Conservation (phyloP, 1,140 invertebrate species). For the Diabrotica virgifera region DNA sequence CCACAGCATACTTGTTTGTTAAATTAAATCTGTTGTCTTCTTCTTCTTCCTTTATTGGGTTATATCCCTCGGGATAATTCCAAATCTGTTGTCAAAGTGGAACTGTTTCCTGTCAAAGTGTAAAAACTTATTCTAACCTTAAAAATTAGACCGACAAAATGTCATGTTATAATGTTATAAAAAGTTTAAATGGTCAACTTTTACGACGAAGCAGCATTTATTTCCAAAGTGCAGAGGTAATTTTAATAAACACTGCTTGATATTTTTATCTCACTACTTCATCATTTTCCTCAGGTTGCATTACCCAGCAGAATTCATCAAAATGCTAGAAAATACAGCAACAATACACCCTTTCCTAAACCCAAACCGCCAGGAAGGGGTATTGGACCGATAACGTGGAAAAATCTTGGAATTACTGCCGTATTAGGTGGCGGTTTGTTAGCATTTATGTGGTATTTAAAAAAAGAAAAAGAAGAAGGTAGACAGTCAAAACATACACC, state of each 20-base stretch:
- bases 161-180: neutral
- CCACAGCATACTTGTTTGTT: too few relatives aligned
- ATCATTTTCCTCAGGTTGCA: too few relatives aligned
- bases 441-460: constrained; percentile 73
- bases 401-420: constrained; percentile 62
- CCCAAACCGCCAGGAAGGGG: constrained; percentile 23
- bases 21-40: too few relatives aligned
- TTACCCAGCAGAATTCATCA: too few relatives aligned
- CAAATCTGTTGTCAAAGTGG: too few relatives aligned
- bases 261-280: neutral
- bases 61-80: too few relatives aligned
- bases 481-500: constrained; percentile 16
- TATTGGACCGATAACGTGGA: constrained; percentile 73
- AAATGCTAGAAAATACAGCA: constrained; percentile 5
- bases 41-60: too few relatives aligned
- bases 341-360: constrained; percentile 10
- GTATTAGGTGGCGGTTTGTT: constrained; percentile 63
- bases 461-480: constrained; percentile 70
- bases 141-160: neutral
- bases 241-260: neutral
- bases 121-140: neutral
- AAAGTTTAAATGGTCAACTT: neutral
- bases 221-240: neutral
- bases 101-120: too few relatives aligned
- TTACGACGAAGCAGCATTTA: neutral